Base-by-base conservation (phyloP, 2,888 invertebrate species). In the Exephanes ischioxanthus region DNA sequence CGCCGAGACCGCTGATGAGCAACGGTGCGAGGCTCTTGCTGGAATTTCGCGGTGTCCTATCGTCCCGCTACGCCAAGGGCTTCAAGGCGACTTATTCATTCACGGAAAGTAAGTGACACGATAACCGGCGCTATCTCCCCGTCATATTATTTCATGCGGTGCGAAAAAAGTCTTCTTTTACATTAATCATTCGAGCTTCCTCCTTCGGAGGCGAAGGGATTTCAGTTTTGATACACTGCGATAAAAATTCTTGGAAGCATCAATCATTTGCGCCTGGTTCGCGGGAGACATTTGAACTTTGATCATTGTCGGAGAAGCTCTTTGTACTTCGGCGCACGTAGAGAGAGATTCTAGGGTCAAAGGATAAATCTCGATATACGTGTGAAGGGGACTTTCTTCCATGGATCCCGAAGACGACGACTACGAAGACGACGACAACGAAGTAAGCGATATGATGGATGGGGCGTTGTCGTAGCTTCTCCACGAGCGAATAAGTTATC, bases 1-100 rank as follows among this genome's bases (percentile, higher is more conserved):
- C 90, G 26, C 98, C 99, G 0, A 97, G 97, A 89, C 98, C 98
- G 81, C 95, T 99, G 88, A 99, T 99, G 99, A 99, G 99, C 83
- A 98, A 97, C 92, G 98, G 98, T 61, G 97, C 97, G 72, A 96
- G 97, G 91, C 95, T 99, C 92, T 96, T 97, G 93, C 94, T 99
- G 81, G 98, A 98, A 94, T 99, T 99, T 93, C 95, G 96, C 85
- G 98, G 98, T 70, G 95, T 96, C 75, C 95, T 96, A 90, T 97
- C 97, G n/a, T 97, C 97, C 37, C 96, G 97, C 90, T 96, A 96
- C 90, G 96, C 97, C 71, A 96, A 97, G 91, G 98, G 98, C 86
- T 99, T 98, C 94, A 97, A 97, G 93, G 98, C 98, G 87, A 96
- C 97, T 82, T 99, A 97, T 94, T 96, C 96, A 90, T 99, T 99